Base-by-base conservation (phyloP, 2,113 vertebrate species). In the Dascyllus trimaculatus region DNA sequence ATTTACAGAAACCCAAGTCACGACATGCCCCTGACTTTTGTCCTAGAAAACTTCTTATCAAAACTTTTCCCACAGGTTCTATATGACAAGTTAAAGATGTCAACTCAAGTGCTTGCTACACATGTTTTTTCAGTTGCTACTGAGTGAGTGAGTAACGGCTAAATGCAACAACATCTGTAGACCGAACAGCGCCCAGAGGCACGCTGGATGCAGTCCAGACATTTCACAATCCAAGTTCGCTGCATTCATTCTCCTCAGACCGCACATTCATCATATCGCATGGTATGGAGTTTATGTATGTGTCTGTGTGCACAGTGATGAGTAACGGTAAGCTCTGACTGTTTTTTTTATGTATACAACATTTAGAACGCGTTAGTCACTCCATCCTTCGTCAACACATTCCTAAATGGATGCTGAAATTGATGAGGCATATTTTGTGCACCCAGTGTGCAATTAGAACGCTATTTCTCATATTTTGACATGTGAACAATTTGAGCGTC, bases 1-100 rank as follows among this genome's bases (percentile, higher is more conserved):
- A 19, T 74, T 76, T 65, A 69, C 75, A 85, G 43, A 29, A 57
- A 10, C 0, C 74, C 7, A 76, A 91, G 88, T 90, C 92, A 91
- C 78, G 73, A 92, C 71, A 67, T 75, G 74, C 62, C 68, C 24
- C 11, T 10, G 46, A 78, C 49, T 82, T 76, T 74, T 53, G 8
- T 53, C 59, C 54, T n/a, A 19, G 19, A 71, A 71, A 87, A 86
- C 18, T 77, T 83, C 65, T 25, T 17, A 24, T 10, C 38, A 15
- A 32, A 72, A 84, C 70, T 84, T 84, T 68, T 24, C 18, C 38
- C 49, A 19, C 9, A 35, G 0, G 25, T 62, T 63, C 22, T 22
- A 60, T 29, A 21, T 46, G 11, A 21, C 11, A 10, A 22, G 71
- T 15, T 1, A 3, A 45, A 79, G 29, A 72, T 19, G 43, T 61